Evolutionary conservation across 1,140 invertebrate genomes (phyloP).

Genomic region (Bombus superbus): DNA sequence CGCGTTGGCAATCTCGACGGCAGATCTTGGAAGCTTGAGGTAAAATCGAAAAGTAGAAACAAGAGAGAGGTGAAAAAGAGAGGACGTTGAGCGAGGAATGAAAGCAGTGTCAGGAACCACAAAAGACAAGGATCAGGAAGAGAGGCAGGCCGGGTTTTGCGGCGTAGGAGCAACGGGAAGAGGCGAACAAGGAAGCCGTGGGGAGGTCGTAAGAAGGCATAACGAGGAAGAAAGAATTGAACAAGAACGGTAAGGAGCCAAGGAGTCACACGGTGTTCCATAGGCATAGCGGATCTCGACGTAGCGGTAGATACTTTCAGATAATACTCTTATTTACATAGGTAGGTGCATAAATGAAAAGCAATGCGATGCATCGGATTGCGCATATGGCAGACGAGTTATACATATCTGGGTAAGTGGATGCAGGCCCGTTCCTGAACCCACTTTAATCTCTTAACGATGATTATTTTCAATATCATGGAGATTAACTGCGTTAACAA

Average conservation of each 20-base stretch:
- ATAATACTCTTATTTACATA: slow-evolving; percentile 73
- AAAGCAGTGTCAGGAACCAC: slow-evolving; percentile 41
- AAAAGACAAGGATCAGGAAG: slow-evolving; percentile 41
- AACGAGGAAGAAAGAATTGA: slow-evolving; percentile 50
- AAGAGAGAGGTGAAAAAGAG: neutral
- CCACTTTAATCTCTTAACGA: neutral
- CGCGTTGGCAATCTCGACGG: slow-evolving; percentile 44
- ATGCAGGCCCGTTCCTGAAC: neutral
- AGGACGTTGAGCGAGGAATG: neutral
- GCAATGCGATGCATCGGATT: slow-evolving; percentile 53
- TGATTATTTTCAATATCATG: slow-evolving; percentile 31
- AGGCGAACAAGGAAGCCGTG: slow-evolving; percentile 33
- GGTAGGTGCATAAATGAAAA: slow-evolving; percentile 63
- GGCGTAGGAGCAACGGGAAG: slow-evolving; percentile 25
- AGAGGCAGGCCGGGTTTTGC: neutral
- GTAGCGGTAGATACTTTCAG: slow-evolving; percentile 73
- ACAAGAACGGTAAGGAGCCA: slow-evolving; percentile 70
- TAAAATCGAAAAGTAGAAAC: slow-evolving; percentile 25
- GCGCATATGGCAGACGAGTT: slow-evolving; percentile 13
- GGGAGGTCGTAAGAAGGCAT: neutral
- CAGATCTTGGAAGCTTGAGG: slow-evolving; percentile 15
- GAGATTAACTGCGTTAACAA: slow-evolving; percentile 1
- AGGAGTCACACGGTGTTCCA: slow-evolving; percentile 74
- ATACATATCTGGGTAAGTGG: slow-evolving; percentile 48
- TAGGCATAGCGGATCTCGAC: slow-evolving; percentile 69